Conservation (phyloP, 1,140 invertebrate genomes). For the Drosophila oshimai region DNA sequence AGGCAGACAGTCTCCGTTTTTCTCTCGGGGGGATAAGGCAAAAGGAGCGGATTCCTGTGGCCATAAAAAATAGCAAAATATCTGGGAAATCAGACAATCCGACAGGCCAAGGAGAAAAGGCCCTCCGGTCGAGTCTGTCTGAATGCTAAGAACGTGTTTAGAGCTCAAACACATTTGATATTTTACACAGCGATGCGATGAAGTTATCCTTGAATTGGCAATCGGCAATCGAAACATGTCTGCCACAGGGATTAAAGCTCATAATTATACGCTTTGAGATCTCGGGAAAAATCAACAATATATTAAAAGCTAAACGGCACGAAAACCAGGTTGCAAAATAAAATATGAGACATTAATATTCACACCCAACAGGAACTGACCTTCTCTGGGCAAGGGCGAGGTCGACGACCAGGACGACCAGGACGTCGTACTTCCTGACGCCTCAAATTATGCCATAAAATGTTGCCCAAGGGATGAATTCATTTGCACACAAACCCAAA, state of each 20-base stretch:
- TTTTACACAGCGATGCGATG: conserved; percentile 10
- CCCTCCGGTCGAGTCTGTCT: conserved; percentile 15
- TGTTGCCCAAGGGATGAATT: conserved; percentile 78
- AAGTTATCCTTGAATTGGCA: conserved; percentile 14
- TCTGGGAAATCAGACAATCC: conserved; percentile 67
- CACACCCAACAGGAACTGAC: conserved; percentile 47
- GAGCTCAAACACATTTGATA: conserved; percentile 25
- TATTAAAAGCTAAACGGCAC: conserved; percentile 67
- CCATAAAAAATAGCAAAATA: conserved; percentile 79
- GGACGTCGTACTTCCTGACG: conserved; percentile 62
- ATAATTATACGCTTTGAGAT: conserved; percentile 11
- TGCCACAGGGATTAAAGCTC: conserved; percentile 18
- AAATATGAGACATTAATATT: conserved; percentile 79
- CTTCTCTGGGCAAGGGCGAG: conserved; percentile 17
- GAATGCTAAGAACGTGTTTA: conserved; percentile 67
- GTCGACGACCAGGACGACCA: conserved; percentile 14
- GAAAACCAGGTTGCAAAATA: conserved; percentile 55
- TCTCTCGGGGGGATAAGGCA: conserved; percentile 6
- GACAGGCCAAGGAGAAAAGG: conserved; percentile 29
- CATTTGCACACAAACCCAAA: conserved; percentile 49
- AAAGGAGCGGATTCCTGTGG: conserved; percentile 45
- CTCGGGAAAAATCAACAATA: conserved; percentile 56
- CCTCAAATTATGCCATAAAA: conserved; percentile 80
- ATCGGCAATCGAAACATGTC: conserved; percentile 30
- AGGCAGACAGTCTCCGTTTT: conserved; percentile 32